phyloP scores from a whole-genome alignment of 2,888 invertebrate genomes.

The Crossocerus cetratus region DNA sequence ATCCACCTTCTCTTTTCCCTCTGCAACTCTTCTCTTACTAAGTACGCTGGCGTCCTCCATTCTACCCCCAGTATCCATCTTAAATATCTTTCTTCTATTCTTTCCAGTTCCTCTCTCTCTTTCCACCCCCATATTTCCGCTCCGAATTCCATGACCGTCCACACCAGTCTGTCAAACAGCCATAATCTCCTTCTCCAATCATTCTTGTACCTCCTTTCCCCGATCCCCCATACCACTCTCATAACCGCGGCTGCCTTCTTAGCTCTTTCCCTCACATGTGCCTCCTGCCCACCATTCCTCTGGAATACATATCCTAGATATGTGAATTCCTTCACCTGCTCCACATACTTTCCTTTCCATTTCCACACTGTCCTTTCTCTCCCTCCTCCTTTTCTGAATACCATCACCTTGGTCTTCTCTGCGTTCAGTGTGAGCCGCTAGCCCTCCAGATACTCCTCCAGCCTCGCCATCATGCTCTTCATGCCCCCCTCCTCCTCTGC shows the following conservation, averaged over 20 bases:
- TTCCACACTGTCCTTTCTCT: not conserved
- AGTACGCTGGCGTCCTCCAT: too few relatives aligned
- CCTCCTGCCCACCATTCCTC: too few relatives aligned
- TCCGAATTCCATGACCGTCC: not conserved
- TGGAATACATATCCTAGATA: too few relatives aligned
- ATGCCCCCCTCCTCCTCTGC: too few relatives aligned
- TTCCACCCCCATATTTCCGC: not conserved
- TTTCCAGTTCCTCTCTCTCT: not conserved
- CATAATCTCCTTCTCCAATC: not conserved
- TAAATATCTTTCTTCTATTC: not conserved
- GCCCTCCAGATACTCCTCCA: too few relatives aligned
- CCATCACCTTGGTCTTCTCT: not conserved
- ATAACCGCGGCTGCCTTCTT: not conserved
- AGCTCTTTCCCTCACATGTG: not conserved
- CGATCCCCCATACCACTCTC: not conserved
- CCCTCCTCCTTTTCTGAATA: not conserved
- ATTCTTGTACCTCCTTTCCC: not conserved
- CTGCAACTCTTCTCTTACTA: too few relatives aligned
- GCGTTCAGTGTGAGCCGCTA: too few relatives aligned
- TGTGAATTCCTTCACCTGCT: not conserved
- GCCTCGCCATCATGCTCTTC: too few relatives aligned
- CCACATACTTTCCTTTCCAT: not conserved
- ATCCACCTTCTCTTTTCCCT: too few relatives aligned
- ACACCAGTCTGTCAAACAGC: not conserved
- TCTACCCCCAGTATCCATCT: too few relatives aligned